phyloP scores from a whole-genome alignment of 2,797 vertebrate genomes.

The Martes flavigula region DNA sequence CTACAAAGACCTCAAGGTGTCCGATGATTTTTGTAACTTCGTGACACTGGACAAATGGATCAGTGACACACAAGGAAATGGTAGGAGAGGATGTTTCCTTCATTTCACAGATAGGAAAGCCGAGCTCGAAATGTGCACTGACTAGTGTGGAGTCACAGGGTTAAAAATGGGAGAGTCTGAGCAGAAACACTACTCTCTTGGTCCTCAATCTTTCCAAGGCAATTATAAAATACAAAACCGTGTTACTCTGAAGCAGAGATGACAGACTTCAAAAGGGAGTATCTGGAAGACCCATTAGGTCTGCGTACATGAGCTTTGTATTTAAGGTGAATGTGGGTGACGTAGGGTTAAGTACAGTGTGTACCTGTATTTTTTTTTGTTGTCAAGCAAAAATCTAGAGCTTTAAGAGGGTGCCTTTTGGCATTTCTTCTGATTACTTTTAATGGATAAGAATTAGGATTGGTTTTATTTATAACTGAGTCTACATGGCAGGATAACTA shows the following conservation, averaged over 20 bases:
- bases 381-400: not conserved
- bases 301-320: not conserved
- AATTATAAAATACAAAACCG: not conserved
- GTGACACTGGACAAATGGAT: not conserved
- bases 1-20: not conserved
- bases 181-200: not conserved
- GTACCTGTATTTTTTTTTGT: not conserved
- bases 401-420: not conserved
- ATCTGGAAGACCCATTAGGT: not conserved
- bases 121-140: not conserved
- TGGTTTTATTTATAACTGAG: not conserved
- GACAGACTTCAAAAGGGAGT: not conserved
- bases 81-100: not conserved
- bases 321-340: not conserved
- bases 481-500: not conserved
- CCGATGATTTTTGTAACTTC: not conserved
- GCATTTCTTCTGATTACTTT: constrained; percentile 15
- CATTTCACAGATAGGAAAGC: constrained; percentile 11
- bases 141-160: not conserved
- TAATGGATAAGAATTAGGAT: not conserved
- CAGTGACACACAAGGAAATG: not conserved
- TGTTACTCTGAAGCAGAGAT: not conserved
- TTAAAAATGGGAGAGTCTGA: not conserved
- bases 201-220: not conserved
- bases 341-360: not conserved